A percentile compares a stretch with the other conserved stretches of the same genome.
These are phyloP conservation scores for Porites evermanni DNA, from an alignment of 92 coral and sea anemone species.

Conservation along the genomic window DNA sequence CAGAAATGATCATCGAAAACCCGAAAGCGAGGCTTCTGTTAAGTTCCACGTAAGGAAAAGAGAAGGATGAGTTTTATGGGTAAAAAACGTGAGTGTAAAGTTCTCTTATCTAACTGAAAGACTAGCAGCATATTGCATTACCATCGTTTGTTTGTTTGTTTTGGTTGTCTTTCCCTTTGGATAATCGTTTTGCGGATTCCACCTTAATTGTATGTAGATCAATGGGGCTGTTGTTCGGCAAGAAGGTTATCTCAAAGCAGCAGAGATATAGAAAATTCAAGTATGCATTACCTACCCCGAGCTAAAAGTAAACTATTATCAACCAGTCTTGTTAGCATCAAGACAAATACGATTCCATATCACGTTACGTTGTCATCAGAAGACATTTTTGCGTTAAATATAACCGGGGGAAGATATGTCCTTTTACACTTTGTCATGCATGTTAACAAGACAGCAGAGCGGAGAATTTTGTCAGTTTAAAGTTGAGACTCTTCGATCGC, in stretches of 20 bases:
- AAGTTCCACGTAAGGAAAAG: background rate
- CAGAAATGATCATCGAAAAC: too few species aligned
- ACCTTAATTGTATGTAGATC: slow-evolving; percentile 17
- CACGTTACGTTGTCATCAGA: slow-evolving; percentile 34
- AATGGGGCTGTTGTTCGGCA: background rate
- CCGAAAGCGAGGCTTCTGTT: too few species aligned
- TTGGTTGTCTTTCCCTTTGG: background rate
- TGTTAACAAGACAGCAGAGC: slow-evolving; percentile 43
- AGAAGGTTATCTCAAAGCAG: slow-evolving; percentile 39
- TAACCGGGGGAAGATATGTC: slow-evolving; percentile 10
- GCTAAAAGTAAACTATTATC: slow-evolving; percentile 34
- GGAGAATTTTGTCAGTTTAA: slow-evolving; percentile 32
- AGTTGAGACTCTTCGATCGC: background rate
- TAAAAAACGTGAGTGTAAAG: slow-evolving; percentile 17
- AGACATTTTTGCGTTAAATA: slow-evolving; percentile 24
- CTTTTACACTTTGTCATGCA: background rate
- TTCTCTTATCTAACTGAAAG: slow-evolving; percentile 24
- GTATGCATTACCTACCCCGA: background rate
- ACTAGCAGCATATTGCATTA: slow-evolving; percentile 1
- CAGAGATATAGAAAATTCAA: slow-evolving; percentile 24
- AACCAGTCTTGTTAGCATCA: slow-evolving; percentile 23
- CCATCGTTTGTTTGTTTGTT: slow-evolving; percentile 15
- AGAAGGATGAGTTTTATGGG: background rate
- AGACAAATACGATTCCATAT: slow-evolving; percentile 15
- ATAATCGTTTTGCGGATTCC: background rate